Conservation (phyloP, 2,888 invertebrate genomes). For the Sminthurinus aureus region DNA sequence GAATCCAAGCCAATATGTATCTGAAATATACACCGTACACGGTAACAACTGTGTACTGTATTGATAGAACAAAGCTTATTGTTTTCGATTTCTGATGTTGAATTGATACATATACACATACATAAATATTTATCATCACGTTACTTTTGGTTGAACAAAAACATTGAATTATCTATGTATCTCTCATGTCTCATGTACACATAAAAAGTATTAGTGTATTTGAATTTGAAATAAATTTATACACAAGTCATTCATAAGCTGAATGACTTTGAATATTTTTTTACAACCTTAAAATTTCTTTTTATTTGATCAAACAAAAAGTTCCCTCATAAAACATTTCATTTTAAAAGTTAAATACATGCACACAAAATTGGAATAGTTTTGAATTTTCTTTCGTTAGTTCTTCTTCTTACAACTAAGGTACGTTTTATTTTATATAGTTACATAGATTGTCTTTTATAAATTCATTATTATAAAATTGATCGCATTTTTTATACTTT, state of each 20-base stretch:
- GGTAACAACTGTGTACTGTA: no score
- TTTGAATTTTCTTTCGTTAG: neutral
- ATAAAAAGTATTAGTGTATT: neutral
- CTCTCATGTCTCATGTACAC: neutral
- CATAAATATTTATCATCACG: neutral
- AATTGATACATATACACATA: neutral
- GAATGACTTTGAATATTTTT: neutral
- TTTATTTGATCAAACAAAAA: neutral
- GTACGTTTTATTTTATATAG: neutral
- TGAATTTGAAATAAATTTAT: neutral
- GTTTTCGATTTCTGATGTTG: no score
- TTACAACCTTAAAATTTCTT: no score
- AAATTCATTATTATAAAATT: neutral
- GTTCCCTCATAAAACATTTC: neutral
- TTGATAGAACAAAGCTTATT: no score
- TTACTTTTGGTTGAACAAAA: neutral
- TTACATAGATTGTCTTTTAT: neutral
- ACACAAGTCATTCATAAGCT: neutral
- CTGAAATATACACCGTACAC: no score
- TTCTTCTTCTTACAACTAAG: neutral
- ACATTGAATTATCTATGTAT: neutral
- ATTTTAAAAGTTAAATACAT: slow-evolving; percentile 6
- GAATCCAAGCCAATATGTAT: no score
- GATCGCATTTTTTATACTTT: neutral
- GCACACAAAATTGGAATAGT: neutral